These are phyloP conservation scores for Hassar affinis DNA, from an alignment of 2,113 vertebrate genomes.

Conservation along the genomic window DNA sequence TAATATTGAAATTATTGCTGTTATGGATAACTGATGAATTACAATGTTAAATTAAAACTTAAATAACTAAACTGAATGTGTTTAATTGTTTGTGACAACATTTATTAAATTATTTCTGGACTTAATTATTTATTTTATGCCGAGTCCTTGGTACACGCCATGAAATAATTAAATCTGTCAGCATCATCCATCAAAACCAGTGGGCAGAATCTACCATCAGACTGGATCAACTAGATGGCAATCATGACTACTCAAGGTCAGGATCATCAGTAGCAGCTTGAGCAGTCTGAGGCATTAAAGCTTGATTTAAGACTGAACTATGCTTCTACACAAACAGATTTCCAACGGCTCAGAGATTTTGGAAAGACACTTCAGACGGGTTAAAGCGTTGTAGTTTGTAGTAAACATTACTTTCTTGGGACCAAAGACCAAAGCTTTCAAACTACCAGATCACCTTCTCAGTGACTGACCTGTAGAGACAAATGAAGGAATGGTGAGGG, in stretches of 20 bases:
- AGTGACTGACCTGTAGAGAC: neutral
- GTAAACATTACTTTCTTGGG: too few relatives aligned
- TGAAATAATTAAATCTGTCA: constrained; percentile 22
- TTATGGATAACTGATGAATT: neutral
- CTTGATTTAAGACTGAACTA: neutral
- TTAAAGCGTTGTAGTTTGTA: neutral
- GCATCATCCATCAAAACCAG: constrained; percentile 28
- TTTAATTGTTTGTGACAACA: constrained; percentile 18
- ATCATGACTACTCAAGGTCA: constrained; percentile 7
- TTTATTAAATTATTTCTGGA: constrained; percentile 6
- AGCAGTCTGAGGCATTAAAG: neutral
- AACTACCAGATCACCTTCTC: neutral
- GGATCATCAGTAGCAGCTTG: neutral
- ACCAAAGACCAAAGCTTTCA: neutral
- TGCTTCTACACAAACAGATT: neutral
- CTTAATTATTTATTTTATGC: neutral
- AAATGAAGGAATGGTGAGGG: neutral
- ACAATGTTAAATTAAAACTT: neutral
- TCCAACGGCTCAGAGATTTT: neutral
- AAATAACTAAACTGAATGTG: neutral
- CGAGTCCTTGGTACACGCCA: neutral
- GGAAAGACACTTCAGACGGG: neutral
- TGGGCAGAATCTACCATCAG: constrained; percentile 6
- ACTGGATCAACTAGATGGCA: neutral
- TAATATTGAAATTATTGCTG: neutral